Percentiles rank a stretch among this genome's conserved stretches.
Evolutionary conservation across 2,797 vertebrate species (phyloP).

Genomic region (Syncerus caffer): DNA sequence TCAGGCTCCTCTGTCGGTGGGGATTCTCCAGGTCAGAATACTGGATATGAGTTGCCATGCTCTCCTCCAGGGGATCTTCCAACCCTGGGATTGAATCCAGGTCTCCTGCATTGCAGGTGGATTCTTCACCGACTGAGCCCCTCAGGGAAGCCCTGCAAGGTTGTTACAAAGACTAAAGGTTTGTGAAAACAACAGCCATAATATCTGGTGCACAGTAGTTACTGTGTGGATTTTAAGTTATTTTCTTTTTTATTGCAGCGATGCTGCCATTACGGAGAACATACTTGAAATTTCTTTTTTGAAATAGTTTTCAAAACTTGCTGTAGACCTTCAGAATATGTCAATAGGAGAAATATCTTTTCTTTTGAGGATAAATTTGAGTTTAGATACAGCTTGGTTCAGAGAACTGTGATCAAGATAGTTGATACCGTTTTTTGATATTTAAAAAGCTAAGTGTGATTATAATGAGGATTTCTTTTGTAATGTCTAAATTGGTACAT

Average conservation of each 20-base stretch:
- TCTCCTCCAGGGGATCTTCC: not conserved
- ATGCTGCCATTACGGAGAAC: not conserved
- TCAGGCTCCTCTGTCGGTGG: not conserved
- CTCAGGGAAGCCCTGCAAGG: not conserved
- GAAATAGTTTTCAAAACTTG: not conserved
- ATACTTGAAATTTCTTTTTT: not conserved
- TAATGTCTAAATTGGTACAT: not conserved
- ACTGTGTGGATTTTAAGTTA: not conserved
- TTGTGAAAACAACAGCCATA: not conserved
- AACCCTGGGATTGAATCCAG: not conserved
- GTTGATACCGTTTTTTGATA: not conserved
- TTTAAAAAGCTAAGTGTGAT: not conserved
- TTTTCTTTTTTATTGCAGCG: not conserved
- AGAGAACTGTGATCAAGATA: not conserved
- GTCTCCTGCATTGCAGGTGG: not conserved
- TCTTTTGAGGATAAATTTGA: constrained; percentile 21
- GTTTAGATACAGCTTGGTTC: not conserved
- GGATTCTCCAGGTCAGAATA: not conserved
- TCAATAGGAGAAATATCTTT: not conserved
- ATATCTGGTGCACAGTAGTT: not conserved
- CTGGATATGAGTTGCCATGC: not conserved
- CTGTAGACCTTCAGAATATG: not conserved
- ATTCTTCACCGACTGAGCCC: not conserved
- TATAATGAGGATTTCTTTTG: not conserved
- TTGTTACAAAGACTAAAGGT: not conserved